Evolutionary conservation across 2,113 vertebrate species (phyloP).

Genomic region (Thoracochromis brauschi): DNA sequence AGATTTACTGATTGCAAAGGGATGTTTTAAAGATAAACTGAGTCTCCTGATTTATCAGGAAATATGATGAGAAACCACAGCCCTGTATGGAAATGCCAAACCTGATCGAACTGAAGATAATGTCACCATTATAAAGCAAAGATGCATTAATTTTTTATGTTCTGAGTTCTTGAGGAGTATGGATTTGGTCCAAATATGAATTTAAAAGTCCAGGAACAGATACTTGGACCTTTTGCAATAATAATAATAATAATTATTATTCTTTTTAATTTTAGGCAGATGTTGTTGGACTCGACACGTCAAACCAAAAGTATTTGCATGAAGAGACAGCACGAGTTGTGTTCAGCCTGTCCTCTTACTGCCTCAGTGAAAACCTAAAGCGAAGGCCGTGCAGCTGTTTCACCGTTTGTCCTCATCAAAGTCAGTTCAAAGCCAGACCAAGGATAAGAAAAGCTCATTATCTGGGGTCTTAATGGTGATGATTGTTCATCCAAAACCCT

Average conservation of each 20-base stretch:
- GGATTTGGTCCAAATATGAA: background rate
- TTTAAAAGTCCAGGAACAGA: background rate
- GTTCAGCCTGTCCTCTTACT: background rate
- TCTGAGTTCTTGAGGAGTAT: rapidly evolving
- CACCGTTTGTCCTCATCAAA: background rate
- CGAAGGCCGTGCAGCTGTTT: background rate
- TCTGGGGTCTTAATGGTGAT: background rate
- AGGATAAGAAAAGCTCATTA: background rate
- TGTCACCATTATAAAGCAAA: background rate
- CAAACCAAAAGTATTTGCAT: background rate
- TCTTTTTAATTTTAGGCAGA: rapidly evolving
- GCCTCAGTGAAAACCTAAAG: background rate
- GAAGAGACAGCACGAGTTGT: rapidly evolving
- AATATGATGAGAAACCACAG: background rate
- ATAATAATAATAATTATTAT: background rate
- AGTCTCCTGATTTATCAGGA: background rate
- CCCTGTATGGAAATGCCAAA: background rate
- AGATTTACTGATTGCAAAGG: background rate
- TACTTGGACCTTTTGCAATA: rapidly evolving
- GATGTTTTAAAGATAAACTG: background rate
- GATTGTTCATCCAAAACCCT: background rate
- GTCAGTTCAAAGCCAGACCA: background rate
- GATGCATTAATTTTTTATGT: rapidly evolving
- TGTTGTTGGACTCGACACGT: background rate
- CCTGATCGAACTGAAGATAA: background rate